Evolutionary conservation across 2,797 vertebrate species (phyloP), one percentile per base, ranked within the genome.

Genomic region (Pseudochromis fuscus): DNA sequence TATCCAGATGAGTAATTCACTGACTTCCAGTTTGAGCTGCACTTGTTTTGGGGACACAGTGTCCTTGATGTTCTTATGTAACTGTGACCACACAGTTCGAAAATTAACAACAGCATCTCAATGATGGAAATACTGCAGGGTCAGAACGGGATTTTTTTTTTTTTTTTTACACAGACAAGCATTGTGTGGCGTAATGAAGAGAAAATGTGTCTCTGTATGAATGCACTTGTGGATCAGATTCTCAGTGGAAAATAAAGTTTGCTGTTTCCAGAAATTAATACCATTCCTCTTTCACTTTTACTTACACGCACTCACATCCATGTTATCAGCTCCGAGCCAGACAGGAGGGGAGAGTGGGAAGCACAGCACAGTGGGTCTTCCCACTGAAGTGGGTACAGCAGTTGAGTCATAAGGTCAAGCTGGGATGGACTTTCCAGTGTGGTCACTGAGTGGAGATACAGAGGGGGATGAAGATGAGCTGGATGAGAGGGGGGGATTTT

Each of bases 361-460:
- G 48, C 63, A n/a, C 25, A 56, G n/a, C 7, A n/a, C n/a, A 0
- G 5, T 2, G 15, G 56, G n/a, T 45, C 72, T 85, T 76, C 55
- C 64, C 67, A 4, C 50, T 57, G 67, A 49, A 56, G 59, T 44
- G 59, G 8, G 51, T 53, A 44, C 81, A 75, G 74, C 31, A 51
- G 30, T 35, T 71, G 69, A 82, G 73, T 82, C 77, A 80, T 18
- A 37, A 61, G 70, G 83, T 87, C 79, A 70, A 57, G 65, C 76
- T 23, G 27, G 18, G 48, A 46, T 31, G 85, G 84, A 83, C 76
- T 84, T 88, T 87, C 87, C 89, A 75, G 42, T 64, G 21, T 65
- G 83, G 70, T 71, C 40, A 62, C 11, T 55, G 25, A 73, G 58
- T 0, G 0, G 56, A 58, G 28, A 71, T 10, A 31, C 52, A 52